phyloP scores from a whole-genome alignment of 2,113 vertebrate species.

The Symphodus melops region DNA sequence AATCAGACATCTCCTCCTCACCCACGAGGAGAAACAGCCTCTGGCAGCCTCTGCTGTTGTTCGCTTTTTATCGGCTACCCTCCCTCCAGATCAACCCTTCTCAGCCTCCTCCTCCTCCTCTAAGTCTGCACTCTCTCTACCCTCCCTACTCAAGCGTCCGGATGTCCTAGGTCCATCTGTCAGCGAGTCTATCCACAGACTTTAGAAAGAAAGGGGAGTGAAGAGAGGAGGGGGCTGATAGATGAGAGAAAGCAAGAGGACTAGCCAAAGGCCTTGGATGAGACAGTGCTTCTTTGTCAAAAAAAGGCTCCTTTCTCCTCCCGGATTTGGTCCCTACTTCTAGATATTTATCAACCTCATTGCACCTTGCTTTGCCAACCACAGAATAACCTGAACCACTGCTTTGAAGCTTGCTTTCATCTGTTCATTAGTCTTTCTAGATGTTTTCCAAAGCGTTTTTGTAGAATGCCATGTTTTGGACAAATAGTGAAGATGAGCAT shows the following conservation, averaged over 20 bases:
- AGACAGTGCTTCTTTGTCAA: slow-evolving; percentile 20
- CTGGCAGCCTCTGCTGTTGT: slow-evolving; percentile 52
- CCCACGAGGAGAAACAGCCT: slow-evolving; percentile 30
- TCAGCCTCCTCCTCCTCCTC: slow-evolving; percentile 2
- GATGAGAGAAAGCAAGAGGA: slow-evolving; percentile 54
- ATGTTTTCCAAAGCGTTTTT: slow-evolving; percentile 17
- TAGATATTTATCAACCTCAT: neutral
- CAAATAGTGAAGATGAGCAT: slow-evolving; percentile 21
- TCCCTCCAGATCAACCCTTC: slow-evolving; percentile 28
- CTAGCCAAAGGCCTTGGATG: slow-evolving; percentile 22
- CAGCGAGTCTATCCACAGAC: slow-evolving; percentile 45
- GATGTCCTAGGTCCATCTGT: slow-evolving; percentile 73
- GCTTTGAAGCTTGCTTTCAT: slow-evolving; percentile 39
- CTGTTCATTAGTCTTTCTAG: neutral
- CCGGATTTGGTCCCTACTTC: slow-evolving; percentile 9
- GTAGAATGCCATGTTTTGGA: neutral
- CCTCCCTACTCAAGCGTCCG: slow-evolving; percentile 40
- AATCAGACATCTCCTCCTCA: slow-evolving; percentile 13
- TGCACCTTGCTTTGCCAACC: neutral
- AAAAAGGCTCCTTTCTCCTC: slow-evolving; percentile 35
- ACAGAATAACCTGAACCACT: neutral
- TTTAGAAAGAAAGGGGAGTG: slow-evolving; percentile 27
- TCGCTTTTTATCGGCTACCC: slow-evolving; percentile 51
- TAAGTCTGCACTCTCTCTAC: neutral
- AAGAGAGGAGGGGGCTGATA: slow-evolving; percentile 52